Conservation (phyloP, 2,113 vertebrate genomes). For the Rhinolophus ferrumequinum region DNA sequence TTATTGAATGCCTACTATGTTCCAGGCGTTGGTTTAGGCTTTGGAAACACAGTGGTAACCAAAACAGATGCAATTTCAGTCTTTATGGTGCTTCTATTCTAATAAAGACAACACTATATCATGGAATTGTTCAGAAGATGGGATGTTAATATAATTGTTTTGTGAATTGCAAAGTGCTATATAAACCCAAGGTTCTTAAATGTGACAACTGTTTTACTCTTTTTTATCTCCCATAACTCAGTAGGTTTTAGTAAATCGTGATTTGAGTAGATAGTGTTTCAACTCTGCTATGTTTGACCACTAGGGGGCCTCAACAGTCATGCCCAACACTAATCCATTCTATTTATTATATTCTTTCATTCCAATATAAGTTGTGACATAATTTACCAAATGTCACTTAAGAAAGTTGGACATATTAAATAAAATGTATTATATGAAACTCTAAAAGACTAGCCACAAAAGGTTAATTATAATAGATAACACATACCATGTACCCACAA, state of each 20-base stretch:
- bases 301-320: slow-evolving; percentile 1
- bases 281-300: background rate
- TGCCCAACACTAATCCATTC: background rate
- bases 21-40: background rate
- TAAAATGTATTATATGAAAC: background rate
- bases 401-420: background rate
- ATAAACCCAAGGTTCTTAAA: background rate
- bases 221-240: background rate
- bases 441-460: background rate
- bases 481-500: background rate
- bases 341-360: background rate
- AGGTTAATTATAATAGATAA: background rate
- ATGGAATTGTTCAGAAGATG: background rate
- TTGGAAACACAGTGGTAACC: background rate
- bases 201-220: background rate
- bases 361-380: background rate
- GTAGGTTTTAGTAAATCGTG: background rate
- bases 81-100: background rate
- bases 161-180: background rate
- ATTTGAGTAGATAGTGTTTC: background rate
- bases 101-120: background rate
- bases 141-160: background rate
- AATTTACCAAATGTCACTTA: background rate
- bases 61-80: background rate
- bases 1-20: background rate